Evolutionary conservation across 1,140 invertebrate genomes (phyloP), one percentile per base, ranked within the genome.

Genomic region (Nomia melanderi): DNA sequence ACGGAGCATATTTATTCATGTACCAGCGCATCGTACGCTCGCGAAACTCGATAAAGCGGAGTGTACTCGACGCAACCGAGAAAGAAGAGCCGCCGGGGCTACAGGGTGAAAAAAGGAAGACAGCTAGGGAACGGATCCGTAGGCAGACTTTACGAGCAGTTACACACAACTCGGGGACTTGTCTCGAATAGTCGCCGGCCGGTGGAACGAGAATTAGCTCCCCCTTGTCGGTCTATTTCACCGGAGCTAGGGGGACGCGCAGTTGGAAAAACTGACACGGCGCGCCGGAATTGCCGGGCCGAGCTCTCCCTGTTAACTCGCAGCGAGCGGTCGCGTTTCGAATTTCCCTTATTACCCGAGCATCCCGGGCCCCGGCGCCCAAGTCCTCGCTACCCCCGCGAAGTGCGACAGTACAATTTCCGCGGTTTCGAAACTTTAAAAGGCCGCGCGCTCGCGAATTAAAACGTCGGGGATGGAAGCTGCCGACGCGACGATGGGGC

Each of bases 391-490:
- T n/a, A n/a, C n/a, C n/a, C n/a, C 29, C 17, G 47, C 74, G 29
- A 72, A 82, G 70, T 53, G 72, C 66, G 60, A 81, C 60, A 69
- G 66, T 62, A 84, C 75, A 66, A 77, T 74, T 84, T 71, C 76
- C 69, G 77, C 72, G 77, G 79, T 80, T 77, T 78, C 75, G 41
- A 67, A 83, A 79, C 71, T 83, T 84, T 84, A 79, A 84, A 84
- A 83, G 41, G 77, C 70, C 23, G 54, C 33, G 64, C 44, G 44
- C 59, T 65, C 39, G 20, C 76, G 79, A 82, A 84, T 84, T 86
- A 84, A 86, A 84, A 71, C 71, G 76, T 20, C 77, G 71, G 76
- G 81, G 70, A 63, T 66, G 73, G 73, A n/a, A n/a, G n/a, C n/a
- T n/a, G n/a, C n/a, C n/a, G n/a, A n/a, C n/a, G n/a, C n/a, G n/a